Percentiles rank a stretch among this genome's conserved stretches.
These are phyloP conservation scores for Stenchaetothrips biformis DNA, from an alignment of 2,888 invertebrate species.

Conservation along the genomic window DNA sequence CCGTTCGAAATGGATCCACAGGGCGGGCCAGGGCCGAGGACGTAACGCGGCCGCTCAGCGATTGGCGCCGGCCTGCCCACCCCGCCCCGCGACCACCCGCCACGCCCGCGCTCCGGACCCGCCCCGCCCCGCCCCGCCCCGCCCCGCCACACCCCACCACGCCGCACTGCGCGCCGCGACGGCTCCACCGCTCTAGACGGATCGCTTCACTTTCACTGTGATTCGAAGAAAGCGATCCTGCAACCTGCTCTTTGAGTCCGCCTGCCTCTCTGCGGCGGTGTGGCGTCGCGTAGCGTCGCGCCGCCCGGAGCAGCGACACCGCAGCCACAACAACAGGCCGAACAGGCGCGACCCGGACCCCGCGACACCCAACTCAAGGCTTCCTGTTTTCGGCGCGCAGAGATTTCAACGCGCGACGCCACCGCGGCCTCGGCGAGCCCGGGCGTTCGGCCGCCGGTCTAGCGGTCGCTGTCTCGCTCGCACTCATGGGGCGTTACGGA, in stretches of 20 bases:
- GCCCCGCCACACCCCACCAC: not conserved
- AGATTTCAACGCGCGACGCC: no score
- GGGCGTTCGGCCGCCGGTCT: no score
- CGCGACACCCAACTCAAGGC: no score
- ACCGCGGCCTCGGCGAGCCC: no score
- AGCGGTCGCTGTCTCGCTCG: no score
- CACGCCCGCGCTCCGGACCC: not conserved
- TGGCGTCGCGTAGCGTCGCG: not conserved
- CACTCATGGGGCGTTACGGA: no score
- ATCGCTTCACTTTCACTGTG: constrained; percentile 20
- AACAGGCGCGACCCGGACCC: no score
- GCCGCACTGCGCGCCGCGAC: not conserved
- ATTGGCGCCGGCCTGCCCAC: not conserved
- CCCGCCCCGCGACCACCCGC: not conserved
- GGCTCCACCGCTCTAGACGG: not conserved
- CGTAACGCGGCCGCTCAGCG: constrained; percentile 7
- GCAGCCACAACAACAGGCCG: not conserved
- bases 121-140: not conserved
- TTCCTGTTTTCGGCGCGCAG: no score
- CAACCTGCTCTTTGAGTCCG: not conserved
- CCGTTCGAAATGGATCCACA: no score
- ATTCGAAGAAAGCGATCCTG: constrained; percentile 17
- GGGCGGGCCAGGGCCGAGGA: not conserved
- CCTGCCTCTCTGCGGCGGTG: not conserved
- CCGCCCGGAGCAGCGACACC: not conserved